Evolutionary conservation across 64 coral and sea anemone species (phyloP), one percentile per base, ranked within the genome.

Genomic region (Stichodactyla mertensii): DNA sequence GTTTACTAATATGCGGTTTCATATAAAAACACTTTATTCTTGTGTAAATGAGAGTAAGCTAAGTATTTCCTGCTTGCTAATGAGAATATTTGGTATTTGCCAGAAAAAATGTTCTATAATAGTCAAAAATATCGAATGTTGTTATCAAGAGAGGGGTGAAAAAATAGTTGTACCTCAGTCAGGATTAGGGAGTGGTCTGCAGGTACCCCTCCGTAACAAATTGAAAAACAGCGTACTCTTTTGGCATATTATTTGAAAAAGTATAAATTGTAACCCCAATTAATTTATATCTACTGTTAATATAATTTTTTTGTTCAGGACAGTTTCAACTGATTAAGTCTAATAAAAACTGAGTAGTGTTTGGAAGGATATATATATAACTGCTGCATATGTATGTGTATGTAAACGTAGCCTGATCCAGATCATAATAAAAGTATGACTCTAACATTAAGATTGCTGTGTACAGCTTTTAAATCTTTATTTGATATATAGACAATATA

Each of bases 1-100:
- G 54, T 81, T 74, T 74, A 19, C 69, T 74, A 20, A 74, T 27
- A n/a, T 74, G 69, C 23, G 69, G 69, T 74, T 74, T 31, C 27
- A 27, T 74, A 14, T 31, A 23, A 36, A 74, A 74, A 74, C 69
- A 74, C 24, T 27, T 74, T 74, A 53, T 52, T 81, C 36, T 81
- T 81, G 51, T 81, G 78, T 81, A 51, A 81, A 81, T 81, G 54
- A 53, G 22, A 19, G 12, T 81, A 16, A 11, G 18, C n/a, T 55
- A 81, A 81, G 6, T 19, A 19, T 16, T 81, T 55, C 53, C 78
- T 81, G 78, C 78, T 81, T 54, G 36, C 16, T 80, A 80, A 80
- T 80, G 78, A 80, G 78, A 80, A 80, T 80, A 53, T 52, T 81
- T 81, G 78, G 53, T 81, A 81, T 54, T 81, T 54, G 53, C 15